A percentile compares a stretch with the other conserved stretches of the same genome.
Conservation (phyloP, 2,888 invertebrate genomes). For the Euzetes globulus region DNA sequence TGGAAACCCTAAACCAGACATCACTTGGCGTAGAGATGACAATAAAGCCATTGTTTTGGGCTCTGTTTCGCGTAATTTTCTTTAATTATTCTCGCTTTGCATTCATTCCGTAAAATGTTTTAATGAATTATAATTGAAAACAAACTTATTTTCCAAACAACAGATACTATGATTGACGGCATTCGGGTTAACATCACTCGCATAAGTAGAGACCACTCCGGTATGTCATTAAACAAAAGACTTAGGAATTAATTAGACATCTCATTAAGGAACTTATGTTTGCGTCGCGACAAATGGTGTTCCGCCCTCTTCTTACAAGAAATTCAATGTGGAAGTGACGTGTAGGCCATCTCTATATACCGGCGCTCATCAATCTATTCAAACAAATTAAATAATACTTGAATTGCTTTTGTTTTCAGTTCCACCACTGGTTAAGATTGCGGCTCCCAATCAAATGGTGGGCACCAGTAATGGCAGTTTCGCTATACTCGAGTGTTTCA, state of each 20-base stretch:
- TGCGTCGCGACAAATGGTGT: conserved; percentile 79
- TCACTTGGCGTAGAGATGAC: conserved; percentile 67
- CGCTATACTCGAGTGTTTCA: conserved; percentile 61
- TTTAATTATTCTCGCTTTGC: conserved; percentile 45
- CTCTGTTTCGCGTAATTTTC: conserved; percentile 57
- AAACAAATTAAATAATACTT: background rate
- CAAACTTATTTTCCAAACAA: too few relatives aligned
- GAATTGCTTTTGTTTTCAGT: conserved; percentile 54
- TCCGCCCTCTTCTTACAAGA: conserved; percentile 69
- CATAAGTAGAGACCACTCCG: conserved; percentile 66
- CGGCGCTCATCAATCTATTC: background rate
- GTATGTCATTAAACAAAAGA: conserved; percentile 44
- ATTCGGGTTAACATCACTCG: conserved; percentile 63
- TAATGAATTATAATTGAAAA: conserved; percentile 38
- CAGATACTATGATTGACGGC: conserved; percentile 39
- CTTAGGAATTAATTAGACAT: background rate
- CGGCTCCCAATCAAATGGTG: conserved; percentile 58
- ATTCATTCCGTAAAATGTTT: conserved; percentile 44
- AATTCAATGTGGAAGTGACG: conserved; percentile 75
- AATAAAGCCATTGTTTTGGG: conserved; percentile 58
- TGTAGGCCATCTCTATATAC: conserved; percentile 54
- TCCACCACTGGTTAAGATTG: conserved; percentile 71
- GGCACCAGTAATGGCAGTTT: conserved; percentile 62
- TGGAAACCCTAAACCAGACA: conserved; percentile 66
- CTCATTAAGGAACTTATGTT: conserved; percentile 62